Conservation (phyloP, 2,113 vertebrate species). For the Apodemus speciosus region DNA sequence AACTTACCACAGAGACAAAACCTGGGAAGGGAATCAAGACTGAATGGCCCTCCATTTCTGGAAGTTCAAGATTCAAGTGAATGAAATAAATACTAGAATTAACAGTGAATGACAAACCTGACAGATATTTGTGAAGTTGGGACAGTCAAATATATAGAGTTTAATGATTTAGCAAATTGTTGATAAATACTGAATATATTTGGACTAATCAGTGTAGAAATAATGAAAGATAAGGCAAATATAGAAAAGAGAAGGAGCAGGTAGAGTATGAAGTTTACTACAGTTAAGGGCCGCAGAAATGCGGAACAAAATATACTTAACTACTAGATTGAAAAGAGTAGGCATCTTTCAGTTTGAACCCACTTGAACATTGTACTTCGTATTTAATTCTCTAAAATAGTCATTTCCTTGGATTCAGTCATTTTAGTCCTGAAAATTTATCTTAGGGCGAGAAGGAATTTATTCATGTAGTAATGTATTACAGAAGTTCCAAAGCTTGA, state of each 20-base stretch:
- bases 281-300: not conserved
- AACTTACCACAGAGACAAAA: not conserved
- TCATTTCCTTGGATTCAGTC: slow-evolving; percentile 63
- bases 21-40: not conserved
- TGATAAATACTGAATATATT: not conserved
- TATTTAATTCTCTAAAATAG: slow-evolving; percentile 61
- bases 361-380: slow-evolving; percentile 50
- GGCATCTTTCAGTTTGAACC: not conserved
- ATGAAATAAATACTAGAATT: slow-evolving; percentile 23
- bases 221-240: slow-evolving; percentile 10
- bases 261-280: not conserved
- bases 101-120: not conserved
- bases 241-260: not conserved
- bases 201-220: not conserved
- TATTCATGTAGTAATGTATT: slow-evolving; percentile 48
- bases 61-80: not conserved
- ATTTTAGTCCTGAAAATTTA: slow-evolving; percentile 52
- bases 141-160: not conserved
- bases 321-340: not conserved
- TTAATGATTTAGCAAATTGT: not conserved
- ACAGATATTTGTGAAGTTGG: slow-evolving; percentile 12
- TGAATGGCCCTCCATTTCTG: not conserved
- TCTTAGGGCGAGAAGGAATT: not conserved
- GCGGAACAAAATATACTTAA: slow-evolving; percentile 1
- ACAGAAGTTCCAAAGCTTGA: not conserved